These are phyloP conservation scores for Sciurus niger DNA, from an alignment of 2,113 vertebrate species.

Conservation along the genomic window DNA sequence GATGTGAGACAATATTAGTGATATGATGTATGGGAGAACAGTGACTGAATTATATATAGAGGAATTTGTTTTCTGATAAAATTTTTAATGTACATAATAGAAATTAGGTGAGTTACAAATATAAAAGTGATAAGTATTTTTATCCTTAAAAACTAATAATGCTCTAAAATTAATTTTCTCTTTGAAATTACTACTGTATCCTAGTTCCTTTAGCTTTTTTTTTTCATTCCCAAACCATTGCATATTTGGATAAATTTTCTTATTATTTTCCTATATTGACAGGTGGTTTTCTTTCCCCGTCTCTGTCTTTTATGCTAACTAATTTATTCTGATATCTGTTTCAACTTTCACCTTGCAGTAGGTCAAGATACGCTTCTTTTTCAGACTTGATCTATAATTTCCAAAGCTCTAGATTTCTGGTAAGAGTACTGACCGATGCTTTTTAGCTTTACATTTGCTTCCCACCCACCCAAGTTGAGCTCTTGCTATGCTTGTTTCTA, in stretches of 20 bases:
- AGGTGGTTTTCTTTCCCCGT: background rate
- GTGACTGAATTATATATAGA: background rate
- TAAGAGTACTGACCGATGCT: background rate
- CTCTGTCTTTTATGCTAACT: background rate
- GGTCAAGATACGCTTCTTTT: background rate
- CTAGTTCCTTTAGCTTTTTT: background rate
- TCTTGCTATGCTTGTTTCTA: background rate
- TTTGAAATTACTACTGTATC: background rate
- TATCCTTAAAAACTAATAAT: background rate
- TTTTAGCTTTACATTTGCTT: background rate
- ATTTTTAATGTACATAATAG: background rate
- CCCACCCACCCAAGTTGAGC: too few species aligned
- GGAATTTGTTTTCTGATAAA: constrained; percentile 17
- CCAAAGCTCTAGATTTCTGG: background rate
- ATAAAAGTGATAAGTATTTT: background rate
- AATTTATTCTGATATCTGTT: background rate
- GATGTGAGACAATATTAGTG: background rate
- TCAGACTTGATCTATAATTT: background rate
- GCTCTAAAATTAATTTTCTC: background rate
- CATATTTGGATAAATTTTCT: background rate
- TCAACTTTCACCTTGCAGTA: background rate
- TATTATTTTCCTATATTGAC: background rate
- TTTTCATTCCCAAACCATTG: background rate
- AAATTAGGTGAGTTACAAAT: background rate
- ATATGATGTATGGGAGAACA: background rate